These are phyloP conservation scores for Agelas oroides DNA, from an alignment of 37 sponge, comb jelly and placozoan species.

Conservation along the genomic window DNA sequence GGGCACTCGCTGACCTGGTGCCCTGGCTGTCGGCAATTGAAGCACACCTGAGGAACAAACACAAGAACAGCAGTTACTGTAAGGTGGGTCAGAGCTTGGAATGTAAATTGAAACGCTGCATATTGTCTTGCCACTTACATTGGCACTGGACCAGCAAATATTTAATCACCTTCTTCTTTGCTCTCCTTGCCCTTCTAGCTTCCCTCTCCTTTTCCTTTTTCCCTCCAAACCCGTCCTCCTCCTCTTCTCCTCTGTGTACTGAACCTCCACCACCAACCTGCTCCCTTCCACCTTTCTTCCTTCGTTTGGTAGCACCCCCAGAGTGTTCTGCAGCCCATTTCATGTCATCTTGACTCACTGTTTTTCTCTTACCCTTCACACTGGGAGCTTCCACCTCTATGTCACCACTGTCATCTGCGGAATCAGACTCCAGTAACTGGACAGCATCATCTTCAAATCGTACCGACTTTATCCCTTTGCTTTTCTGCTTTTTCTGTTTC, in stretches of 20 bases:
- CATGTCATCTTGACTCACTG: too few species aligned
- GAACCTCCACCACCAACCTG: not conserved
- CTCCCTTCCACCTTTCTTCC: not conserved
- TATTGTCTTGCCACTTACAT: too few species aligned
- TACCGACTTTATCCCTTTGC: not conserved
- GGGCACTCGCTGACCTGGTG: slow-evolving; percentile 79
- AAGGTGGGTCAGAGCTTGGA: too few species aligned
- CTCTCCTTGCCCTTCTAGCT: slow-evolving; percentile 48
- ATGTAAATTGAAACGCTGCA: too few species aligned
- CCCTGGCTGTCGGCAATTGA: slow-evolving; percentile 77
- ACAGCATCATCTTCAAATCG: too few species aligned
- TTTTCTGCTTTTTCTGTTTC: slow-evolving; percentile 39
- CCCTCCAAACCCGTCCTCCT: not conserved
- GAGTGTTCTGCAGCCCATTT: too few species aligned
- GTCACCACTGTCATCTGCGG: not conserved
- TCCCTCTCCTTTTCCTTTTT: slow-evolving; percentile 13
- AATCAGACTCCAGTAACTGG: not conserved
- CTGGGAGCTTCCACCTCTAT: too few species aligned
- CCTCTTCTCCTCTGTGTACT: not conserved
- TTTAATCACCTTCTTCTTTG: slow-evolving; percentile 35
- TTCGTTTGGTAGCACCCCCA: too few species aligned
- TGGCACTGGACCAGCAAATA: too few species aligned
- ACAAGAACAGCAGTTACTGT: too few species aligned
- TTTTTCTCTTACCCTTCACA: too few species aligned
- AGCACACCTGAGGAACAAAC: slow-evolving; percentile 74